Conservation (phyloP, 2,888 invertebrate genomes). For the Volucella inflata region DNA sequence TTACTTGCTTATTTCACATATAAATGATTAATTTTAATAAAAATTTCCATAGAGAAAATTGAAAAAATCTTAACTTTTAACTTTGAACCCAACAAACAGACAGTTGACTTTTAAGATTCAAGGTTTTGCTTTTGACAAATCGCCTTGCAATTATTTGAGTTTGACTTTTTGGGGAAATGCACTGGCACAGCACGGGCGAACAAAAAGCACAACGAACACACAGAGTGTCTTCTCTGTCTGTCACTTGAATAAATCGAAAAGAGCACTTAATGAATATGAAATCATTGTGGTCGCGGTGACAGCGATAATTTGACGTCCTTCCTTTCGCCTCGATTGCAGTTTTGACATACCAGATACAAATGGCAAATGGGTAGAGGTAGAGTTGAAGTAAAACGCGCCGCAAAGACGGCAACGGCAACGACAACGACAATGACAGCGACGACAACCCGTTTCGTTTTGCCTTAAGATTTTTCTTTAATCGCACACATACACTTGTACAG, state of each 20-base stretch:
- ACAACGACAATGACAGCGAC: conserved; percentile 35
- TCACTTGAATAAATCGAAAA: conserved; percentile 21
- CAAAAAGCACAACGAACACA: conserved; percentile 34
- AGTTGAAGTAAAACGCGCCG: conserved; percentile 39
- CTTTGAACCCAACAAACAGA: conserved; percentile 3
- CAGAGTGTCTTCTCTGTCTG: conserved; percentile 51
- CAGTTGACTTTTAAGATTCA: conserved; percentile 8
- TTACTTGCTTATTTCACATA: conserved; percentile 52
- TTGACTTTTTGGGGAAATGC: conserved; percentile 51
- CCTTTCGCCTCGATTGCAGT: conserved; percentile 49
- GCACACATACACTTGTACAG: conserved; percentile 5
- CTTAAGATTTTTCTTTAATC: conserved; percentile 38
- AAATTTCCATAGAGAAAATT: conserved; percentile 46
- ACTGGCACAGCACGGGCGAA: conserved; percentile 16
- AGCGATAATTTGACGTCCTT: conserved; percentile 59
- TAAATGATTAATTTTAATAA: conserved; percentile 29
- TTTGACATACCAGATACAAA: conserved; percentile 59
- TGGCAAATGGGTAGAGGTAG: too few species aligned
- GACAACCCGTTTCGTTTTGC: not conserved
- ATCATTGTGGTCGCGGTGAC: conserved; percentile 30
- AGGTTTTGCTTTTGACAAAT: conserved; percentile 51
- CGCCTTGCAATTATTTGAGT: conserved; percentile 54
- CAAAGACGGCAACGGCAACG: conserved; percentile 41
- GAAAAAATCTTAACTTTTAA: conserved; percentile 4
- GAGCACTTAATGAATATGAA: conserved; percentile 36